A percentile compares a stretch with the other conserved stretches of the same genome.
Evolutionary conservation across 2,113 vertebrate genomes (phyloP).

Genomic region (sheep (Ovis aries)): DNA sequence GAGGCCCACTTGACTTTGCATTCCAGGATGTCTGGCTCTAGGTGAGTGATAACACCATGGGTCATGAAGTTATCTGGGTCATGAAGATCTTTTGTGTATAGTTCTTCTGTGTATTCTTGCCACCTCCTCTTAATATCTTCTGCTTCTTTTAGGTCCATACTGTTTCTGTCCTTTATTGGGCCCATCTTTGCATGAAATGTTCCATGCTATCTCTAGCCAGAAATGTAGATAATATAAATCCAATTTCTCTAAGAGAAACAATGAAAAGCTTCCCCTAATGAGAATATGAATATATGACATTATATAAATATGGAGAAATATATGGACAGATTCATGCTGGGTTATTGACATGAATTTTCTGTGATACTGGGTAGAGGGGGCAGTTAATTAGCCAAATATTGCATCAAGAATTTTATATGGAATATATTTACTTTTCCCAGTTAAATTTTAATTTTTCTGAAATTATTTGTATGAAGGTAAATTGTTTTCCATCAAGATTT

Average conservation of each 20-base stretch:
- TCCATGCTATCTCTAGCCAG: neutral
- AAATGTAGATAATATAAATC: neutral
- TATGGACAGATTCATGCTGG: neutral
- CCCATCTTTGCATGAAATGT: neutral
- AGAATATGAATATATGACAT: neutral
- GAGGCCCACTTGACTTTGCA: neutral
- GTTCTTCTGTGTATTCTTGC: neutral
- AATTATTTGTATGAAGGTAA: neutral
- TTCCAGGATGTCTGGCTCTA: neutral
- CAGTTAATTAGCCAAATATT: neutral
- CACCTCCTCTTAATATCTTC: neutral
- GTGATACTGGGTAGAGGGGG: neutral
- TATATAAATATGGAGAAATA: neutral
- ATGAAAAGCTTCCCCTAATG: neutral
- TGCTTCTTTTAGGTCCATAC: neutral
- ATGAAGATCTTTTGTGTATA: neutral
- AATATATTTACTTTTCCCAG: neutral
- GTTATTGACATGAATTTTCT: neutral
- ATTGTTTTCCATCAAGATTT: neutral
- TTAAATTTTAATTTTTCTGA: constrained; percentile 10
- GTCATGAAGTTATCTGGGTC: neutral
- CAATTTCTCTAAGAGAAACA: neutral
- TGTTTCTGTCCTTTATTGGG: neutral
- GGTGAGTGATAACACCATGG: neutral
- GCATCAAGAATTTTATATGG: neutral